Evolutionary conservation across 1,140 invertebrate species (phyloP), one percentile per base, ranked within the genome.

Genomic region (Neotoxoptera formosana): DNA sequence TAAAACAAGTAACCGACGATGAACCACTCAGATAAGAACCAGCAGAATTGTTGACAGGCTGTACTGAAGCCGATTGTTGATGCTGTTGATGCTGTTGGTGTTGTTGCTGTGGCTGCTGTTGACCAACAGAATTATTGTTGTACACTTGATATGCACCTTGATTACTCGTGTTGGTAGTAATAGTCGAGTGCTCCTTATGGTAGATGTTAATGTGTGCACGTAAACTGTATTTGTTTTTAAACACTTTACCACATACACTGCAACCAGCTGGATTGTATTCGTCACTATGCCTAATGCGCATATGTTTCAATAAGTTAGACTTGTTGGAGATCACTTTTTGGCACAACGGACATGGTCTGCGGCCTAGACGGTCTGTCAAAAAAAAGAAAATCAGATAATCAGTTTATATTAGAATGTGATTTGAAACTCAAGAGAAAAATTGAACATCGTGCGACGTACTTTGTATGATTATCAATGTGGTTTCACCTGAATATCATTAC

Each of bases 201-300:
- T 95, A 95, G 30, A 95, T 95, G 94, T 95, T 95, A 91, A 95
- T 94, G 94, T 95, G 95, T 34, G 95, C 95, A 94, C 97, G 96
- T 93, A 97, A 96, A 95, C 97, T 97, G 95, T 97, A 97, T 95
- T 97, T 97, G 90, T 97, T 97, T 95, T 97, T 97, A 95, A 97
- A 97, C 94, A 96, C 96, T 95, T 97, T 97, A 95, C 95, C 96
- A 95, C 97, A 97, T 93, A 97, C 95, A 94, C 96, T 95, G 95
- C 97, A 97, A 95, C 94, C 95, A 45, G 95, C 95, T 93, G 95
- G 95, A 93, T 95, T 94, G 93, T 94, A 95, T 76, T 94, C 94
- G 84, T 94, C 94, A 76, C 94, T 95, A 94, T 95, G 95, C 81
- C 95, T 94, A 90, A 95, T 95, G 51, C 95, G 94, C 94, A 95